These are phyloP conservation scores for Colletes collaris DNA, from an alignment of 2,888 invertebrate genomes.

Conservation along the genomic window DNA sequence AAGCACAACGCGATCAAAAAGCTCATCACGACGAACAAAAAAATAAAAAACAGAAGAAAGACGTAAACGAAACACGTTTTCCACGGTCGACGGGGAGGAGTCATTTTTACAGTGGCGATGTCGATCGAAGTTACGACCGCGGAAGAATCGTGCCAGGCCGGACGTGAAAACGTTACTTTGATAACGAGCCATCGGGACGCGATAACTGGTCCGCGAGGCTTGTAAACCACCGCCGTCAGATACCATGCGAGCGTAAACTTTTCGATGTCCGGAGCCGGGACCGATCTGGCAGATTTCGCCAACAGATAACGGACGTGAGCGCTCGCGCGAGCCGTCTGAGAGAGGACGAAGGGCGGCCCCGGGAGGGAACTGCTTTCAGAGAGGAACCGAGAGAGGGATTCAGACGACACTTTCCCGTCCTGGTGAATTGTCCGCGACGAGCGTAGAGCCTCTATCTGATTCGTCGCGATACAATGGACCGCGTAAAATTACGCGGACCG, in stretches of 20 bases:
- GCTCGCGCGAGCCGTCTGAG: constrained; percentile 31
- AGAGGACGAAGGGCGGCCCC: constrained; percentile 26
- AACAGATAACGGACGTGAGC: constrained; percentile 33
- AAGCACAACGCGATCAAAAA: constrained; percentile 1
- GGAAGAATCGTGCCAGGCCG: constrained; percentile 56
- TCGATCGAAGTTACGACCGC: constrained; percentile 61
- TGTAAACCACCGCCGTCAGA: constrained; percentile 40
- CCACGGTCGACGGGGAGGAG: constrained; percentile 1
- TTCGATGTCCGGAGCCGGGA: constrained; percentile 40
- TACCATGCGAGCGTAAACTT: constrained; percentile 43
- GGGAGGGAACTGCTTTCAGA: constrained; percentile 25
- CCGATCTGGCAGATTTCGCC: constrained; percentile 50
- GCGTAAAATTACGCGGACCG: constrained; percentile 56
- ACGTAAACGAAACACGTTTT: constrained; percentile 25
- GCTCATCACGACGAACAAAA: neutral
- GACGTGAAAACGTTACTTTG: constrained; percentile 50
- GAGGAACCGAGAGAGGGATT: constrained; percentile 30
- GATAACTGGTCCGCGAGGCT: constrained; percentile 47
- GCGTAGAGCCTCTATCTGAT: constrained; percentile 52
- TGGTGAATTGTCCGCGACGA: constrained; percentile 56
- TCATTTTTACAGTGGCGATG: constrained; percentile 58
- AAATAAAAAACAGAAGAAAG: neutral
- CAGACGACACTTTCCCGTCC: constrained; percentile 54
- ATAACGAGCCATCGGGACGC: constrained; percentile 56
- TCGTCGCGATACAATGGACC: constrained; percentile 57